A percentile compares a stretch with the other conserved stretches of the same genome.
Evolutionary conservation across 2,888 invertebrate genomes (phyloP).

Genomic region (Bellardia bayeri): DNA sequence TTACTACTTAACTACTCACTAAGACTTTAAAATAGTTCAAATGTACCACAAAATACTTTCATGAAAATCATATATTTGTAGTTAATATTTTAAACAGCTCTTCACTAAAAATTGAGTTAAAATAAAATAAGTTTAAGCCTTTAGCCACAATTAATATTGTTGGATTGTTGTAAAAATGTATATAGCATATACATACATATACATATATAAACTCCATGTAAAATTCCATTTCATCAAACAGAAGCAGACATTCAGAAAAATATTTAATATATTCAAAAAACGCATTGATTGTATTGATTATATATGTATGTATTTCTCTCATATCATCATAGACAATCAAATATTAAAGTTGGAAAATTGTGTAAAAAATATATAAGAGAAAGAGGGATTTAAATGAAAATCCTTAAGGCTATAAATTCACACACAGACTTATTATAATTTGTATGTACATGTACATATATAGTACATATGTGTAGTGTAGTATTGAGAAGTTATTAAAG

Average conservation of each 20-base stretch:
- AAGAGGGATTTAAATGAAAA: constrained; percentile 49
- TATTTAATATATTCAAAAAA: neutral
- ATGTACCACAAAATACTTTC: too few species aligned
- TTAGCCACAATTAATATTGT: neutral
- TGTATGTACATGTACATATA: neutral
- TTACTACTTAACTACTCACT: too few species aligned
- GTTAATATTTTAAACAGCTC: neutral
- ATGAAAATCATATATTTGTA: too few species aligned
- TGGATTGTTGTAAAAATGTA: neutral
- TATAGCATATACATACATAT: too few species aligned
- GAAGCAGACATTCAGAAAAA: neutral
- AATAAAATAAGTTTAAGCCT: neutral
- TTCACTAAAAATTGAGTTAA: neutral
- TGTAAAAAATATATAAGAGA: neutral
- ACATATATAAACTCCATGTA: neutral
- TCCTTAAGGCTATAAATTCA: constrained; percentile 61
- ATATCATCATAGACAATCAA: constrained; percentile 1
- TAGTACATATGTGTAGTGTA: neutral
- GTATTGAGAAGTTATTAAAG: constrained; percentile 53
- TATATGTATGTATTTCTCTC: neutral
- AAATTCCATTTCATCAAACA: neutral
- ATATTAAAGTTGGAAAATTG: neutral
- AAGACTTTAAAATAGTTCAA: too few species aligned
- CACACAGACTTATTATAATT: constrained; percentile 54
- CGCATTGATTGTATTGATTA: constrained; percentile 1